phyloP scores from a whole-genome alignment of 2,888 invertebrate species.

The Tyria jacobaeae region DNA sequence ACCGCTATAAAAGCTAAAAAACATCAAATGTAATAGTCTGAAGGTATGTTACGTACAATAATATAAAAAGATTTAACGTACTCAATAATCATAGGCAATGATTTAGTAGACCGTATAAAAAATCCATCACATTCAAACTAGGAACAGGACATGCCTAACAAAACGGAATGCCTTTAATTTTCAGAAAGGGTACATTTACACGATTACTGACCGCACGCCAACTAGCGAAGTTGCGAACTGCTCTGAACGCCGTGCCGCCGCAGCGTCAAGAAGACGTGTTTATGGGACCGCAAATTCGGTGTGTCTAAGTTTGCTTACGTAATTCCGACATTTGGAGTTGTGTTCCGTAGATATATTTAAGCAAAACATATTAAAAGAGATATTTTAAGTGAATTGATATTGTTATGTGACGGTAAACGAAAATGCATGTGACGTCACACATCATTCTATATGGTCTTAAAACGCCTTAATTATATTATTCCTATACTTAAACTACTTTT shows the following conservation, averaged over 20 bases:
- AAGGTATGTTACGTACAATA: no score
- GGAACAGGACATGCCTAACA: background rate
- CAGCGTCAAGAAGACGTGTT: slow-evolving; percentile 55
- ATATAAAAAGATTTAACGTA: no score
- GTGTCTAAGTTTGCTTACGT: slow-evolving; percentile 14
- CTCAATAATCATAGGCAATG: no score
- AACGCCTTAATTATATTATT: no score
- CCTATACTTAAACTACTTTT: no score
- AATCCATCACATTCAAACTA: background rate
- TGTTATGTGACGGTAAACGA: no score
- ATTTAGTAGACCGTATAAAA: no score
- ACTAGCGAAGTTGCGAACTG: slow-evolving; percentile 52
- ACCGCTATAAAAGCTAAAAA: no score
- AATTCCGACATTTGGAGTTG: slow-evolving; percentile 2
- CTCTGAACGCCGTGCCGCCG: slow-evolving; percentile 26
- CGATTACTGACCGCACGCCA: slow-evolving; percentile 27
- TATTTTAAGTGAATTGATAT: no score
- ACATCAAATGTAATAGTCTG: no score
- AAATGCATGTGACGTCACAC: no score
- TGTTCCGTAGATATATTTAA: background rate
- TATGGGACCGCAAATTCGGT: slow-evolving; percentile 58
- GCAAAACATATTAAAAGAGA: background rate
- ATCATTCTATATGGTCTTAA: no score
- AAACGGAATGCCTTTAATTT: background rate
- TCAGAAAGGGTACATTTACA: background rate